Percentiles rank a stretch among this genome's conserved stretches.
phyloP scores from a whole-genome alignment of 2,888 invertebrate genomes.

The Invenusta paracnida region DNA sequence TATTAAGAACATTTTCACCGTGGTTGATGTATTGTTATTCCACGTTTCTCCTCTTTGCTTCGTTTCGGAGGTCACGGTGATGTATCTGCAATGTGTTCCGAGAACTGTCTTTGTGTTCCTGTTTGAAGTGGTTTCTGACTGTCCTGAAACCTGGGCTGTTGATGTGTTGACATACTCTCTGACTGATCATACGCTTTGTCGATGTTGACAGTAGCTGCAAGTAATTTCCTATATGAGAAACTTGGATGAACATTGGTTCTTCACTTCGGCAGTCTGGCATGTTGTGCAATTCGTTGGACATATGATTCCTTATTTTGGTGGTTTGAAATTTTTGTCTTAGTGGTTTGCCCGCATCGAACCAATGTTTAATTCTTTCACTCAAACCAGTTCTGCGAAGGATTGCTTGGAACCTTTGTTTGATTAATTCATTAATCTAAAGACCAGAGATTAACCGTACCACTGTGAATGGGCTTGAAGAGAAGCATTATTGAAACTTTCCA shows the following conservation, averaged over 20 bases:
- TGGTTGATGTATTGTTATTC: not conserved
- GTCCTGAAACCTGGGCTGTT: not conserved
- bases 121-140: not conserved
- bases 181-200: not conserved
- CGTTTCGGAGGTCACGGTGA: not conserved
- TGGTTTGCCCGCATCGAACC: not conserved
- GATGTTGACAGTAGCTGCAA: not conserved
- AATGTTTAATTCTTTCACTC: not conserved
- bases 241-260: not conserved
- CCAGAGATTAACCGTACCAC: not conserved
- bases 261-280: not conserved
- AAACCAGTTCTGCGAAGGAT: not conserved
- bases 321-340: not conserved
- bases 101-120: not conserved
- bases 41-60: not conserved
- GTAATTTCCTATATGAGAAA: not conserved
- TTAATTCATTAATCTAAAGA: not conserved
- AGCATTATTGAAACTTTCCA: not conserved
- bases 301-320: not conserved
- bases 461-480: conserved; percentile 2
- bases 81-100: not conserved
- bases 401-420: not conserved
- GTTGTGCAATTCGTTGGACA: not conserved
- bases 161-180: not conserved
- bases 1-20: no score